These are phyloP conservation scores for Gallinago undulata DNA, from an alignment of 2,113 vertebrate species.

Conservation along the genomic window DNA sequence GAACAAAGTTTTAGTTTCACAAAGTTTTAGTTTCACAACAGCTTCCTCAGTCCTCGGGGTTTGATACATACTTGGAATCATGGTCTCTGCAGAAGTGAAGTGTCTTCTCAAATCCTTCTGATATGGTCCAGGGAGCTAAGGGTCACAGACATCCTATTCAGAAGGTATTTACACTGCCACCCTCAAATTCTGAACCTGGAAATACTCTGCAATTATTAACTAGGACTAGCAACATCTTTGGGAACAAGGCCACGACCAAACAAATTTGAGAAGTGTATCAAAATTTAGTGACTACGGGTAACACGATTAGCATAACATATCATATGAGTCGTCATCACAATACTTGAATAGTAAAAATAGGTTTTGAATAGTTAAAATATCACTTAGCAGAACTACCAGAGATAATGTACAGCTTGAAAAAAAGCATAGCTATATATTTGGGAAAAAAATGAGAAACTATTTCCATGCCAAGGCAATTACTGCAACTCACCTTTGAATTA, in stretches of 20 bases:
- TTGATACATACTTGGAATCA: neutral
- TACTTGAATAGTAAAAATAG: neutral
- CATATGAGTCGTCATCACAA: neutral
- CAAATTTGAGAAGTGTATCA: neutral
- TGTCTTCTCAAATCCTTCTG: neutral
- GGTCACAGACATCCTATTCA: neutral
- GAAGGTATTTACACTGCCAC: neutral
- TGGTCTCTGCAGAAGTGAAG: neutral
- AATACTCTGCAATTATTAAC: neutral
- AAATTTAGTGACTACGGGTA: neutral
- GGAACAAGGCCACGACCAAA: neutral
- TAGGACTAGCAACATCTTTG: neutral
- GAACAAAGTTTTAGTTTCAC: slow-evolving; percentile 11
- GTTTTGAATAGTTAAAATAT: neutral
- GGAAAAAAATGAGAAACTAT: neutral
- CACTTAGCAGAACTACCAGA: neutral
- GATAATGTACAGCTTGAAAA: neutral
- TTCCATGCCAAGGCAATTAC: neutral
- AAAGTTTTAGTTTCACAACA: slow-evolving; percentile 42
- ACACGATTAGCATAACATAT: neutral
- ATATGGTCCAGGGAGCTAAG: neutral
- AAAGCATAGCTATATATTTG: neutral
- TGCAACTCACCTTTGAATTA: neutral
- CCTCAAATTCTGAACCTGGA: neutral
- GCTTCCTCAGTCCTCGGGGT: neutral